Percentiles rank a stretch among this genome's conserved stretches.
These are phyloP conservation scores for Heliconius erato DNA, from an alignment of 2,888 invertebrate genomes.

Conservation along the genomic window DNA sequence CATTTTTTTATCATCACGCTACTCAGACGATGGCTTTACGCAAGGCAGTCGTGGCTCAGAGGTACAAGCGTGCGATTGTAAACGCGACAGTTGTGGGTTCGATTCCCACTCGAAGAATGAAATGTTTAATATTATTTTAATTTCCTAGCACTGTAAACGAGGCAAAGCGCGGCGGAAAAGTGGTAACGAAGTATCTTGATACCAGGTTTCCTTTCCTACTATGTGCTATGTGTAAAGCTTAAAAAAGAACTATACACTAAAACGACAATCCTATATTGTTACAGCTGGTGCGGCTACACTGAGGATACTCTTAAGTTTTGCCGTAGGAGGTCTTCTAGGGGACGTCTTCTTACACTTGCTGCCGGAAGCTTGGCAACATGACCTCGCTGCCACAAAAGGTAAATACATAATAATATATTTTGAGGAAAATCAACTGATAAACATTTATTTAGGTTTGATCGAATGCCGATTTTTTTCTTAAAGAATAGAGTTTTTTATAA, in stretches of 20 bases:
- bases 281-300: conserved; percentile 91
- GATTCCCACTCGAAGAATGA: no score
- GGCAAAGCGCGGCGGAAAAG: no score
- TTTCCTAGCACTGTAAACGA: no score
- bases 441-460: not conserved
- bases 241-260: not conserved
- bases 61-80: no score
- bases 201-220: not conserved
- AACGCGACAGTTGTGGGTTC: no score
- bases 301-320: conserved; percentile 95
- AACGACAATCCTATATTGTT: conserved; percentile 61
- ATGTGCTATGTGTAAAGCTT: not conserved
- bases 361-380: conserved; percentile 96
- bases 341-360: conserved; percentile 98
- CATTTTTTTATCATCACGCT: no score
- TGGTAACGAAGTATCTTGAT: no score
- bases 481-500: not conserved
- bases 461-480: not conserved
- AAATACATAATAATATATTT: conserved; percentile 39
- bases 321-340: conserved; percentile 97
- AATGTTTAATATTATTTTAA: no score
- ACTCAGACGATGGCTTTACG: no score
- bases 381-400: conserved; percentile 81
- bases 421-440: not conserved
- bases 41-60: no score